phyloP scores from a whole-genome alignment of 2,888 invertebrate species.

The Baronia brevicornis region DNA sequence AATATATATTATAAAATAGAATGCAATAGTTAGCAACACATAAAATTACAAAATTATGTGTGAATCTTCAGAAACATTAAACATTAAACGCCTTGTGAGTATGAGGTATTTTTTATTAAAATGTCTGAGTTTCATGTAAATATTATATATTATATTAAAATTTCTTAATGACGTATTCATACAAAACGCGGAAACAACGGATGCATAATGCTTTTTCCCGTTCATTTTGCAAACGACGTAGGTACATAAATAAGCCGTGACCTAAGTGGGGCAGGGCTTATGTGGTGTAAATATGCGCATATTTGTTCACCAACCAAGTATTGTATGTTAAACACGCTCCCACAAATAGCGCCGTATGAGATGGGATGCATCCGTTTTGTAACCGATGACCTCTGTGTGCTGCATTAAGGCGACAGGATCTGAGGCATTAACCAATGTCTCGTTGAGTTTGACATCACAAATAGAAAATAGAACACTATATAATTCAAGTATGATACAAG shows the following conservation, averaged over 20 bases:
- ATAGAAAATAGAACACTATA: constrained; percentile 16
- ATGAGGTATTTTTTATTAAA: constrained; percentile 37
- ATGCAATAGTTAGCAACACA: no score
- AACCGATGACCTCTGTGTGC: constrained; percentile 51
- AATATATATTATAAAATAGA: no score
- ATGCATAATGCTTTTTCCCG: constrained; percentile 30
- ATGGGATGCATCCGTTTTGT: constrained; percentile 52
- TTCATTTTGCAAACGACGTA: constrained; percentile 41
- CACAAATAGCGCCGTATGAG: constrained; percentile 31
- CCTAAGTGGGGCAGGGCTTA: constrained; percentile 29
- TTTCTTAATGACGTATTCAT: no score
- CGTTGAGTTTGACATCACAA: constrained; percentile 24
- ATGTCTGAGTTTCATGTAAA: no score
- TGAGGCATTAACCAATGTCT: constrained; percentile 36
- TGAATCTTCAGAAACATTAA: no score
- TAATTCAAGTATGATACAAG: neutral
- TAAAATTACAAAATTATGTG: no score
- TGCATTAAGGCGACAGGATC: constrained; percentile 36
- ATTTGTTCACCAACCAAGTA: constrained; percentile 38
- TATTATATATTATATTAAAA: no score
- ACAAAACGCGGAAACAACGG: constrained; percentile 35
- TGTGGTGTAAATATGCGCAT: constrained; percentile 58
- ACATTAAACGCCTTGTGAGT: constrained; percentile 28
- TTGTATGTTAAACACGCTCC: constrained; percentile 55
- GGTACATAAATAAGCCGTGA: constrained; percentile 28